Evolutionary conservation across 2,113 vertebrate species (phyloP), one percentile per base, ranked within the genome.

Genomic region (Melospiza melodia): DNA sequence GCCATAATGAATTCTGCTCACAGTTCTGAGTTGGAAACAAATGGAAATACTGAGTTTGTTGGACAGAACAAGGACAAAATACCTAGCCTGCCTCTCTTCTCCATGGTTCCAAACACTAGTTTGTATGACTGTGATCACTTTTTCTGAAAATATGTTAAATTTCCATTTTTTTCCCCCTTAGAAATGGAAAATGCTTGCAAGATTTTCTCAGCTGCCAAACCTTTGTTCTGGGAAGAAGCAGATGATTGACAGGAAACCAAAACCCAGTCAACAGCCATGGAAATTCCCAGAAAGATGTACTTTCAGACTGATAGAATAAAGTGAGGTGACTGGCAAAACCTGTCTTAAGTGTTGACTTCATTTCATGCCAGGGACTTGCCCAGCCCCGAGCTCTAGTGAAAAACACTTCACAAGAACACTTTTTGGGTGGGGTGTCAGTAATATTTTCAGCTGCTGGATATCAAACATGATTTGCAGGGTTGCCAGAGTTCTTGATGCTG

Each of bases 101-200:
- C 31, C 37, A 28, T 27, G 57, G 76, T 87, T 92, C 61, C 83
- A 87, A 90, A 86, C 55, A 77, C 44, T 74, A 92, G 21, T 55
- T 80, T 86, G 77, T 37, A 93, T 39, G 8, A 88, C 73, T 65
- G 59, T 31, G 44, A 86, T 90, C 62, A 84, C 33, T 73, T 90
- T 72, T 91, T 90, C 65, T 95, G 79, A 75, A 94, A 93, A 77
- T 22, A 83, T 71, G 35, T 52, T 77, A 21, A 59, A 85, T 51
- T 51, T 15, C 15, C 3, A 2, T 8, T 18, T 39, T 84, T 62
- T 25, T 0, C 1, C 12, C 12, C 12, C 37, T 92, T 89, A 49
- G 68, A 96, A 95, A 90, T 51, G 88, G 90, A 96, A 96, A 94
- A 94, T 52, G 33, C 20, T 77, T 80, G 84, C 35, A 88, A 93